These are phyloP conservation scores for Barnardius zonarius DNA, from an alignment of 2,113 vertebrate species.

Conservation along the genomic window DNA sequence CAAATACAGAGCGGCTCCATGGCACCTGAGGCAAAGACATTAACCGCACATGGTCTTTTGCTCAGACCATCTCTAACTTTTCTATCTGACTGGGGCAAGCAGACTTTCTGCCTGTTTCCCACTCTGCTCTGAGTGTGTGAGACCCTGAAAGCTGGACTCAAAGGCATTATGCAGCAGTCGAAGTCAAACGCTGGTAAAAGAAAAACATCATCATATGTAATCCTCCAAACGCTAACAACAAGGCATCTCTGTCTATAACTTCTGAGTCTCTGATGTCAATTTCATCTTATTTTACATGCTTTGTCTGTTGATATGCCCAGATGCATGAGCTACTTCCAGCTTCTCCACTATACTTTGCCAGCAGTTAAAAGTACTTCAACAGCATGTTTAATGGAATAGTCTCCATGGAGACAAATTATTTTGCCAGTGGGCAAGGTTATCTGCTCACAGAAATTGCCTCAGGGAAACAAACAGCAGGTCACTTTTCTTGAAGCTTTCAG, in stretches of 20 bases:
- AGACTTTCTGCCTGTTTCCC: neutral
- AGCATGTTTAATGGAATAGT: neutral
- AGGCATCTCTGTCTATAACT: neutral
- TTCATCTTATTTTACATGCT: neutral
- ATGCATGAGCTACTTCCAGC: neutral
- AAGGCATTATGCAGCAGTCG: neutral
- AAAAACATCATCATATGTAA: neutral
- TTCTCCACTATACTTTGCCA: neutral
- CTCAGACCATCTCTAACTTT: neutral
- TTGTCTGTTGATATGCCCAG: neutral
- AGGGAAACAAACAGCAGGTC: neutral
- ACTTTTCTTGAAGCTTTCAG: neutral
- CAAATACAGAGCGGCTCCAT: rapidly evolving
- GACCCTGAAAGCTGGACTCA: rapidly evolving
- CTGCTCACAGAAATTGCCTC: neutral
- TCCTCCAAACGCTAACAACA: neutral
- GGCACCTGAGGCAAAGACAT: rapidly evolving
- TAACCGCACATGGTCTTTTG: neutral
- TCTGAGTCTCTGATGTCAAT: neutral
- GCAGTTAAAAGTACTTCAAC: neutral
- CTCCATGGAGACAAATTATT: neutral
- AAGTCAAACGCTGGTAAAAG: neutral
- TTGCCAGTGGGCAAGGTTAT: neutral
- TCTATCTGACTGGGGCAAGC: neutral
- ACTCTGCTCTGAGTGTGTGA: neutral